A percentile compares a stretch with the other conserved stretches of the same genome.
phyloP scores from a whole-genome alignment of 2,888 invertebrate species.

The Hofmannophila pseudospretella region DNA sequence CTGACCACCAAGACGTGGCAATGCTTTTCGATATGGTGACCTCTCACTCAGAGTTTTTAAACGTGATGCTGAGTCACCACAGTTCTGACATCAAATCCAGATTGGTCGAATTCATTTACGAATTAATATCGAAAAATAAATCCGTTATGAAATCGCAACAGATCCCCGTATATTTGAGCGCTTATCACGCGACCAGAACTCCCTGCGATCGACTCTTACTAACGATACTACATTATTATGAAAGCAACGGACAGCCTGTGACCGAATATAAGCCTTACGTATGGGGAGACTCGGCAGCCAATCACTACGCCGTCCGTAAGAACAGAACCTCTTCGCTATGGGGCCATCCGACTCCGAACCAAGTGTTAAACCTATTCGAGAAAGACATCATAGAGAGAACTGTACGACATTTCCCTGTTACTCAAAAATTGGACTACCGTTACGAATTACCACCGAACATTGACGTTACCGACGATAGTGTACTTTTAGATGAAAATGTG shows the following conservation, averaged over 20 bases:
- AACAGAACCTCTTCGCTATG: slow-evolving; percentile 75
- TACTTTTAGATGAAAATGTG: slow-evolving; percentile 19
- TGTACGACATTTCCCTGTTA: slow-evolving; percentile 83
- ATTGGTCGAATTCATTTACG: slow-evolving; percentile 80
- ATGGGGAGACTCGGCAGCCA: slow-evolving; percentile 89
- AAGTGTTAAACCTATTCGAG: slow-evolving; percentile 85
- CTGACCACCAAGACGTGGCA: slow-evolving; percentile 63
- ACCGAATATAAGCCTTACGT: slow-evolving; percentile 86
- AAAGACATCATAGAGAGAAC: slow-evolving; percentile 81
- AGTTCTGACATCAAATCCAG: slow-evolving; percentile 75
- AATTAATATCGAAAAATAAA: slow-evolving; percentile 80
- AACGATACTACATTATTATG: slow-evolving; percentile 82
- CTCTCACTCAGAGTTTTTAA: slow-evolving; percentile 87
- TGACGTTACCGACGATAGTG: slow-evolving; percentile 11
- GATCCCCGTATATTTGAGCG: slow-evolving; percentile 85
- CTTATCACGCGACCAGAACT: slow-evolving; percentile 86
- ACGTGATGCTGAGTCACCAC: slow-evolving; percentile 79
- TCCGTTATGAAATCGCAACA: slow-evolving; percentile 82
- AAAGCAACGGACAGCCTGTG: slow-evolving; percentile 81
- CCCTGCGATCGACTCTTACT: slow-evolving; percentile 84
- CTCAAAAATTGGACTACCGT: slow-evolving; percentile 73
- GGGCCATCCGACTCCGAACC: slow-evolving; percentile 84
- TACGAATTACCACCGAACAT: slow-evolving; percentile 43
- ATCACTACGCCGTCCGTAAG: slow-evolving; percentile 84
- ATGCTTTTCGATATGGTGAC: slow-evolving; percentile 85